phyloP scores from a whole-genome alignment of 2,888 invertebrate genomes.

The Eurytoma californica region DNA sequence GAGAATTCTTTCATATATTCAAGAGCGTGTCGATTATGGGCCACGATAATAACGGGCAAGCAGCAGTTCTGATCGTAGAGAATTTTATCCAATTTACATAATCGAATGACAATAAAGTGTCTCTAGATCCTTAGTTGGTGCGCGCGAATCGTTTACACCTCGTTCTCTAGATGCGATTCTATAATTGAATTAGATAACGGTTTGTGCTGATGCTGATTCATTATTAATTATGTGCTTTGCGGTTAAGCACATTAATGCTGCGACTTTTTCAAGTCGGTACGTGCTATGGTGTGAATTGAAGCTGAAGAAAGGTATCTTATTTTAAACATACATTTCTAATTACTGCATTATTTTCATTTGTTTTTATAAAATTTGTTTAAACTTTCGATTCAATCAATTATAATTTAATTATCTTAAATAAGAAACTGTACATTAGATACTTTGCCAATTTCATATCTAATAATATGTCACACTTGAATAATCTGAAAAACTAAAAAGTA shows the following conservation, averaged over 20 bases:
- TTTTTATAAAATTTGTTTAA: too few relatives aligned
- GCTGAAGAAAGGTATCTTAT: too few relatives aligned
- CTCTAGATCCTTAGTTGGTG: not conserved
- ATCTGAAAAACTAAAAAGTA: too few relatives aligned
- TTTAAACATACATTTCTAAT: too few relatives aligned
- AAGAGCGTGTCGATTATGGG: constrained; percentile 21
- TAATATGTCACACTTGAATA: too few relatives aligned
- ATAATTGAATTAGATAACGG: constrained; percentile 36
- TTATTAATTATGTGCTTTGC: constrained; percentile 23
- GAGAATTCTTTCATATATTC: not conserved
- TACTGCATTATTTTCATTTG: too few relatives aligned
- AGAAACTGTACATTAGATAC: too few relatives aligned
- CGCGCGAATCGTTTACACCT: constrained; percentile 18
- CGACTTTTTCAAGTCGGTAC: constrained; percentile 8
- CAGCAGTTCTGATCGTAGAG: not conserved
- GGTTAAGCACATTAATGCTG: constrained; percentile 31
- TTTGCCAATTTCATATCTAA: too few relatives aligned
- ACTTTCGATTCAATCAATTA: too few relatives aligned
- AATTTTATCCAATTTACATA: constrained; percentile 37
- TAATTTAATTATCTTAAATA: too few relatives aligned
- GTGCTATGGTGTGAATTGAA: too few relatives aligned
- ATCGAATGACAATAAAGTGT: constrained; percentile 36
- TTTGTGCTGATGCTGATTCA: constrained; percentile 11
- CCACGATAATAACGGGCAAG: constrained; percentile 5
- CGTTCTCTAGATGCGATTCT: not conserved